Base-by-base conservation (phyloP, 2,797 vertebrate species). In the Parauchenoglanis ngamensis region DNA sequence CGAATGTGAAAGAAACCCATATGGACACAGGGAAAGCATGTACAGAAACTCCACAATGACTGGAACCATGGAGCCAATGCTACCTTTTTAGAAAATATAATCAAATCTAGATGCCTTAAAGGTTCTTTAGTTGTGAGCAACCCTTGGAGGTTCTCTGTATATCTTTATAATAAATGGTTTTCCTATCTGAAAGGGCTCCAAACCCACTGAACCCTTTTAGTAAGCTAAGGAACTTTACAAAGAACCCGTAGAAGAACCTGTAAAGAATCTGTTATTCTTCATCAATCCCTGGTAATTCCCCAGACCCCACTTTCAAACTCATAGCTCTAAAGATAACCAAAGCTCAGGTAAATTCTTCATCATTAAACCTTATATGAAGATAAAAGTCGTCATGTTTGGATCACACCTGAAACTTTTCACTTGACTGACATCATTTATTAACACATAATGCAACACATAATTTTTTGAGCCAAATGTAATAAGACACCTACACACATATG, bases 351-450 rank as follows among this genome's bases (percentile, higher is more conserved):
- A 17, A 70, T 19, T 17, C 46, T 28, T 76, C 6, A n/a, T n/a
- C 13, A 52, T 52, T 46, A 23, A 80, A 44, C 35, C 12, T 81
- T 17, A 61, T 15, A 28, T 49, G 19, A 40, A 25, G 56, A 10
- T 49, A n/a, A 44, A 63, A 65, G 7, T 65, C 59, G 17, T 52
- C 61, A 65, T 8, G 35, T 52, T 67, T 49, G 7, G 3, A n/a
- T 8, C 46, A 65, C 6, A 46, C 23, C 12, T 63, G 13, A 46
- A 21, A 23, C 19, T 23, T 25, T 44, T 25, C 70, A 73, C 0
- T 44, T 44, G 23, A 65, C 63, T n/a, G 63, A 65, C 23, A 70
- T 76, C n/a, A 63, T 46, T 44, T 81, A n/a, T 63, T 81, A 57
- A 31, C 76, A 56, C 75, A 49, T 75, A 49, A n/a, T 25, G 10